Evolutionary conservation across 2,797 vertebrate species (phyloP).

Genomic region (Sebastes wilsoni): DNA sequence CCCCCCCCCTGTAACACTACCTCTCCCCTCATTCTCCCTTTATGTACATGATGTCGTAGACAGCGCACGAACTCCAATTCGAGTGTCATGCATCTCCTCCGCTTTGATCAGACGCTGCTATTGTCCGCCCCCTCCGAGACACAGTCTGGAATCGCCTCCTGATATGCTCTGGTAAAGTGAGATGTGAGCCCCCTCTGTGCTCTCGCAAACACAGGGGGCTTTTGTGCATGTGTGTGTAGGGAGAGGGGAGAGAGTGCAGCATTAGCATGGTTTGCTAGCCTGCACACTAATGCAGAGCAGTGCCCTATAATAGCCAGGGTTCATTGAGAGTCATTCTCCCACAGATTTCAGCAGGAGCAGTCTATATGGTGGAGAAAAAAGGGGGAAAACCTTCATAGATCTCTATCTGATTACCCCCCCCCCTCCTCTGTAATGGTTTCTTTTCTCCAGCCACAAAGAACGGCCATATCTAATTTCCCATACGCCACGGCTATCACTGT

Average conservation of each 20-base stretch:
- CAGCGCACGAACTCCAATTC: conserved; percentile 75
- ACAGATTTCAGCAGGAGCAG: conserved; percentile 71
- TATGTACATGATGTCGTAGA: conserved; percentile 63
- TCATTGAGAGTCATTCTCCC: conserved; percentile 71
- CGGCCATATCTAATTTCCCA: conserved; percentile 74
- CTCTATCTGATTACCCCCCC: conserved; percentile 71
- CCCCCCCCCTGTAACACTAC: conserved; percentile 44
- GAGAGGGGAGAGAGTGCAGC: conserved; percentile 30
- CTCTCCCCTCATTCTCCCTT: conserved; percentile 32
- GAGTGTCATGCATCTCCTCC: conserved; percentile 78
- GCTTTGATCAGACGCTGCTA: conserved; percentile 87
- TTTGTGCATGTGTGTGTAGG: conserved; percentile 56
- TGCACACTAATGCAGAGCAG: conserved; percentile 76
- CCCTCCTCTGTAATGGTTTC: neutral
- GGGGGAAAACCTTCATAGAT: conserved; percentile 66
- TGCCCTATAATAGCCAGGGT: conserved; percentile 64
- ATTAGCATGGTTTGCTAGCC: conserved; percentile 76
- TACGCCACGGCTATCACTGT: conserved; percentile 70
- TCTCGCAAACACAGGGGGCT: conserved; percentile 80
- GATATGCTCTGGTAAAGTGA: conserved; percentile 86
- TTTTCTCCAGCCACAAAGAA: conserved; percentile 71
- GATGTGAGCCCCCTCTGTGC: conserved; percentile 84
- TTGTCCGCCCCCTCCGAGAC: conserved; percentile 79
- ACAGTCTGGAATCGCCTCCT: conserved; percentile 75
- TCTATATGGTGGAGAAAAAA: conserved; percentile 73